These are phyloP conservation scores for Chrysolina haemoptera DNA, from an alignment of 2,888 invertebrate species.

Conservation along the genomic window DNA sequence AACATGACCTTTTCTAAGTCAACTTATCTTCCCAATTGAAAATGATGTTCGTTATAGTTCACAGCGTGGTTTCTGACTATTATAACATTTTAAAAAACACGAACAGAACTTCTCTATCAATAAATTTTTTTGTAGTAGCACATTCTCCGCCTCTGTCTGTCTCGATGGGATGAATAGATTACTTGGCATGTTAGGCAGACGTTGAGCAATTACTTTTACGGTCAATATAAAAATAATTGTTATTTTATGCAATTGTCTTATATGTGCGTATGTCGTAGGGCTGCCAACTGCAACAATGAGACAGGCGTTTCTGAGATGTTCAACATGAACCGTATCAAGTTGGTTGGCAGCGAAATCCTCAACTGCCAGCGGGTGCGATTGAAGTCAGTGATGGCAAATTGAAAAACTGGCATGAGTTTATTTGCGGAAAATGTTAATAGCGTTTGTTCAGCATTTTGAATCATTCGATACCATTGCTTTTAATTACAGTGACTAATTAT, in stretches of 20 bases:
- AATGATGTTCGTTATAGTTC: neutral
- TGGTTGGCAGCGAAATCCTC: conserved; percentile 23
- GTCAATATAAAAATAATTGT: conserved; percentile 53
- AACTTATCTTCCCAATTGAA: neutral
- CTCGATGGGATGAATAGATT: conserved; percentile 53
- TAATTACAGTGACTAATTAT: conserved; percentile 2
- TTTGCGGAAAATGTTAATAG: conserved; percentile 14
- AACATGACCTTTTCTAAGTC: too few relatives aligned
- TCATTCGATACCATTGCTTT: neutral
- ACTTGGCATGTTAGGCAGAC: conserved; percentile 47
- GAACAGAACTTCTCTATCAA: neutral
- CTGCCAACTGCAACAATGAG: conserved; percentile 90
- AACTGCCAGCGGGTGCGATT: conserved; percentile 28
- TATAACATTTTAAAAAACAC: neutral
- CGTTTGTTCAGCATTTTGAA: neutral
- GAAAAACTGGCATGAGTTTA: conserved; percentile 28
- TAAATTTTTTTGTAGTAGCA: neutral
- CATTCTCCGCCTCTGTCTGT: conserved; percentile 26
- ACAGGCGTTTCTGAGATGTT: conserved; percentile 83
- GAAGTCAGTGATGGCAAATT: conserved; percentile 26
- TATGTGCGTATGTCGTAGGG: conserved; percentile 73
- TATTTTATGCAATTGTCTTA: conserved; percentile 48
- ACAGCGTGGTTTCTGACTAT: neutral
- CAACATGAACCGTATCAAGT: conserved; percentile 37
- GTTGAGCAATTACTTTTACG: conserved; percentile 56